Conservation (phyloP, 2,113 vertebrate species). For the Paracanthobrama guichenoti region DNA sequence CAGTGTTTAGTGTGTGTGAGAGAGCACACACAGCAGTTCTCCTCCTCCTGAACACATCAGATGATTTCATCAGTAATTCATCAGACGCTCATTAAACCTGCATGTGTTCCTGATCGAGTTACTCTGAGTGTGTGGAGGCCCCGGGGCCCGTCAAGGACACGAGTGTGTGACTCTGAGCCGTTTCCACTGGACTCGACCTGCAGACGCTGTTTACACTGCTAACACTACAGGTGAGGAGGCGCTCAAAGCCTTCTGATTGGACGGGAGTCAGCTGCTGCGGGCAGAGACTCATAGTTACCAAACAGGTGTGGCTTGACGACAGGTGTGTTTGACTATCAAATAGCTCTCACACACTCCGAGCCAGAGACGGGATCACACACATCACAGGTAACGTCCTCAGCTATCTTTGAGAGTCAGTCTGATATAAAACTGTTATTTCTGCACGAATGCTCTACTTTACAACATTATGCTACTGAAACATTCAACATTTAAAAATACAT, state of each 20-base stretch:
- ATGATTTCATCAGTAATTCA: no score
- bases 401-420: no score
- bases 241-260: background rate
- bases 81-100: no score
- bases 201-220: background rate
- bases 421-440: no score
- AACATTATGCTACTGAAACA: no score
- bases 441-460: no score
- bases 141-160: background rate
- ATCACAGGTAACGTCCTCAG: background rate
- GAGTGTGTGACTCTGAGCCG: background rate
- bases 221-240: slow-evolving; percentile 2
- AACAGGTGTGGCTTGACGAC: slow-evolving; percentile 47
- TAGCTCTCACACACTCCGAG: background rate
- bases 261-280: background rate
- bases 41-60: no score
- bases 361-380: background rate
- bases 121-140: background rate
- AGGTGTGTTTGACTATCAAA: slow-evolving; percentile 58
- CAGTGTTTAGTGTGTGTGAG: no score
- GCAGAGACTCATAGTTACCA: slow-evolving; percentile 22
- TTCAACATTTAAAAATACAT: no score
- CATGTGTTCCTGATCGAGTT: no score
- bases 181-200: no score
- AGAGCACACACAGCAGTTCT: no score